Evolutionary conservation across 2,888 invertebrate genomes (phyloP).

Genomic region (Yponomeuta plumbellus): DNA sequence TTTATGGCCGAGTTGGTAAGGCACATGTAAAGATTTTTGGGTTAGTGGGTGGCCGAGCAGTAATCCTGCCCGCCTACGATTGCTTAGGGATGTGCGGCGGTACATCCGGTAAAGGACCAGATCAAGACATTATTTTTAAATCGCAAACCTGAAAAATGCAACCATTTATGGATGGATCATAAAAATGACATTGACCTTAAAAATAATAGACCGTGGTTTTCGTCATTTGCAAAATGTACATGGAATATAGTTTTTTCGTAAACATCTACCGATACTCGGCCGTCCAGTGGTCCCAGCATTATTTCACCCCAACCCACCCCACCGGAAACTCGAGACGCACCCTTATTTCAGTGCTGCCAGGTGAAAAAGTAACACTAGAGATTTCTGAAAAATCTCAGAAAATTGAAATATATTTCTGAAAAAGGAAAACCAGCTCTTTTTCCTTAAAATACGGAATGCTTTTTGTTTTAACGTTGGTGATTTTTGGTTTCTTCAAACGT

Average conservation of each 20-base stretch:
- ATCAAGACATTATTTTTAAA: background rate
- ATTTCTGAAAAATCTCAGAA: background rate
- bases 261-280: no score
- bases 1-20: background rate
- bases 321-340: background rate
- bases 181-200: background rate
- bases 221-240: no score
- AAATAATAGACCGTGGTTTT: background rate
- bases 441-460: no score
- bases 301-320: background rate
- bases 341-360: background rate
- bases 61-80: slow-evolving; percentile 35
- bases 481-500: no score
- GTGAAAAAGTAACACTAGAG: background rate
- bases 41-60: slow-evolving; percentile 31
- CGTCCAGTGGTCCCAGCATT: background rate
- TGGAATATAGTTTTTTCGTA: no score
- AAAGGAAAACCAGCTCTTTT: no score
- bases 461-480: no score
- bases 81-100: background rate
- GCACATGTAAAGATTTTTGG: slow-evolving; percentile 28
- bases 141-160: background rate
- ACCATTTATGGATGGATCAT: background rate
- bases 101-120: background rate
- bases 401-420: no score